Evolutionary conservation across 2,113 vertebrate genomes (phyloP), one percentile per base, ranked within the genome.

Genomic region (Ailurus styani): DNA sequence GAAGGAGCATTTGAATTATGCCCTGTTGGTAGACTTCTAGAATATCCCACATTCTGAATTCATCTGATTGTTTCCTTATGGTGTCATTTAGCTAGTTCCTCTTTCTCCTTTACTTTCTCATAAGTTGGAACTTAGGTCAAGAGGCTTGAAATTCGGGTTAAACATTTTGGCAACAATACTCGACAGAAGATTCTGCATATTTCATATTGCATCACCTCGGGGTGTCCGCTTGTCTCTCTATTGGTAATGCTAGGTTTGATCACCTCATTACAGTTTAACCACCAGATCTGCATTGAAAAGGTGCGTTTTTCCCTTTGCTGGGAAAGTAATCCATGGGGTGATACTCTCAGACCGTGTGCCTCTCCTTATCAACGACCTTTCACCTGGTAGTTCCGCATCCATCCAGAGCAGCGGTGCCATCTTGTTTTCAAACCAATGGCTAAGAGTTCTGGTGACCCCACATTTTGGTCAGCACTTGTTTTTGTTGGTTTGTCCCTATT

Each of bases 181-280:
- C 29, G 45, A 57, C 40, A 14, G 62, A 54, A 52, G 25, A 62
- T n/a, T 64, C 25, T 62, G 20, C 70, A 1, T 45, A 3, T 21
- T 50, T 83, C 37, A 8, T 52, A 0, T 27, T 21, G 4, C 13
- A 2, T 84, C 42, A n/a, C 54, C 34, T 72, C 0, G 0, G 42
- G n/a, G 70, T 25, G 13, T 52, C 64, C 57, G 3, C 6, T 6
- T 84, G 17, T 42, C 9, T 75, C 31, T 93, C 60, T 57, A 0
- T 50, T 68, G 54, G 34, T n/a, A 20, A 55, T 14, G 0, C 60
- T 64, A 50, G 13, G 42, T 64, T 90, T 84, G 68, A n/a, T 84
- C 52, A 3, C 68, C 47, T 40, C 2, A 5, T 55, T 85, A 20
- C 12, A 55, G 54, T 21, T 57, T 87, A n/a, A 40, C 52, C 23